Evolutionary conservation across 2,113 vertebrate genomes (phyloP).

Genomic region (Strix aluco): DNA sequence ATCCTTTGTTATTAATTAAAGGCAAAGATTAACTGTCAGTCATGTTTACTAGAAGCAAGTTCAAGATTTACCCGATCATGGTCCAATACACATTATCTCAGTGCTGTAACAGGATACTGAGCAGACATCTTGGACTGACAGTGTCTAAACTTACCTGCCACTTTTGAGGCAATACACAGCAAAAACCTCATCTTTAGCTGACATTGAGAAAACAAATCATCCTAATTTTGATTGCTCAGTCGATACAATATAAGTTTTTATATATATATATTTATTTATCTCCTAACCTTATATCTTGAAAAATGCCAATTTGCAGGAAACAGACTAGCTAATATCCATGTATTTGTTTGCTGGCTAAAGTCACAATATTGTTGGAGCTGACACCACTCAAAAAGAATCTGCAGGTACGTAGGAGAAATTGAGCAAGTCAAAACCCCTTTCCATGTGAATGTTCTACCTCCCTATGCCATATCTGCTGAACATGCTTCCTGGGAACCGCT

Average conservation of each 20-base stretch:
- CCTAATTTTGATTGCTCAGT: neutral
- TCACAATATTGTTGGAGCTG: conserved; percentile 16
- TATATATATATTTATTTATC: neutral
- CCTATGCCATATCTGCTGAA: neutral
- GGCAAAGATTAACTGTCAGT: conserved; percentile 47
- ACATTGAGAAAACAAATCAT: neutral
- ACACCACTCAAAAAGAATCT: neutral
- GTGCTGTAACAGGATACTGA: neutral
- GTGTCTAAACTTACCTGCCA: neutral
- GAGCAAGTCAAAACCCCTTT: conserved; percentile 5
- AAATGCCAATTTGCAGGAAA: conserved; percentile 34
- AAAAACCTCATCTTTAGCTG: neutral
- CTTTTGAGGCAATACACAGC: neutral
- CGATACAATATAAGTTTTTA: neutral
- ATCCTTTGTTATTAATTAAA: conserved; percentile 53
- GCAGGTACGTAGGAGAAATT: neutral
- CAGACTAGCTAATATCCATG: neutral
- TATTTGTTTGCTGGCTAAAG: conserved; percentile 31
- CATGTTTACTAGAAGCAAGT: conserved; percentile 16
- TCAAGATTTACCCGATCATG: neutral
- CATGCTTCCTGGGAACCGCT: accelerated
- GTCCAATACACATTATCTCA: neutral
- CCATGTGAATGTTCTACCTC: neutral
- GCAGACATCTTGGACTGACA: neutral
- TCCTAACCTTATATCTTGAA: neutral